Percentiles rank a stretch among this genome's conserved stretches.
Evolutionary conservation across 2,113 vertebrate genomes (phyloP).

Genomic region (Nannospalax galili): DNA sequence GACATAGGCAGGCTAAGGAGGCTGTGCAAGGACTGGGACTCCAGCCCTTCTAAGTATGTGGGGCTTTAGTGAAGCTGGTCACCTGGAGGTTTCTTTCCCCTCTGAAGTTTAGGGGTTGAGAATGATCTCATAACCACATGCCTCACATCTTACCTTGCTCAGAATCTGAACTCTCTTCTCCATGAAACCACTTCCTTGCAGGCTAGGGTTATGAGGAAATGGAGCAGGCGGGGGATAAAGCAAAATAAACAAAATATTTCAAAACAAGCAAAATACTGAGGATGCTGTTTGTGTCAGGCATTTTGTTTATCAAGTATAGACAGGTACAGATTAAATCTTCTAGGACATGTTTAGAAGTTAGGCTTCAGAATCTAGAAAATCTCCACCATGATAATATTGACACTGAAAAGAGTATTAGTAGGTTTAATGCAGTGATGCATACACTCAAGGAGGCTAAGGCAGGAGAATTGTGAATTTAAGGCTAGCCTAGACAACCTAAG

Average conservation of each 20-base stretch:
- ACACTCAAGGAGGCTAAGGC: background rate
- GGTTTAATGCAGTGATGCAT: background rate
- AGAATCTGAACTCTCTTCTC: background rate
- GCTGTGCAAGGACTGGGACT: background rate
- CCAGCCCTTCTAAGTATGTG: background rate
- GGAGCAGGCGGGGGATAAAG: background rate
- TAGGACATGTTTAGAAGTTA: slow-evolving; percentile 46
- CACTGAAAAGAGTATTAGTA: background rate
- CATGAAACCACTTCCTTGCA: background rate
- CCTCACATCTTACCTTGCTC: background rate
- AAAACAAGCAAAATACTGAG: too few species aligned
- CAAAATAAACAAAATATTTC: background rate
- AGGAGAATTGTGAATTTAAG: background rate
- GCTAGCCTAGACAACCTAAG: too few species aligned
- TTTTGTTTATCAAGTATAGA: background rate
- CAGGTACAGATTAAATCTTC: background rate
- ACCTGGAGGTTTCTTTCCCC: background rate
- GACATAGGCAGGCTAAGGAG: background rate
- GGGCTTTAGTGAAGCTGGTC: background rate
- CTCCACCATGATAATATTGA: background rate
- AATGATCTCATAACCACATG: background rate
- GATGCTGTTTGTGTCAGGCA: background rate
- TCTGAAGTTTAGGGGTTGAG: background rate
- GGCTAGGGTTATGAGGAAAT: slow-evolving; percentile 3
- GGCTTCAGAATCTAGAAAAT: slow-evolving; percentile 47